A percentile compares a stretch with the other conserved stretches of the same genome.
phyloP scores from a whole-genome alignment of 2,888 invertebrate genomes.

The Tachina grossa region DNA sequence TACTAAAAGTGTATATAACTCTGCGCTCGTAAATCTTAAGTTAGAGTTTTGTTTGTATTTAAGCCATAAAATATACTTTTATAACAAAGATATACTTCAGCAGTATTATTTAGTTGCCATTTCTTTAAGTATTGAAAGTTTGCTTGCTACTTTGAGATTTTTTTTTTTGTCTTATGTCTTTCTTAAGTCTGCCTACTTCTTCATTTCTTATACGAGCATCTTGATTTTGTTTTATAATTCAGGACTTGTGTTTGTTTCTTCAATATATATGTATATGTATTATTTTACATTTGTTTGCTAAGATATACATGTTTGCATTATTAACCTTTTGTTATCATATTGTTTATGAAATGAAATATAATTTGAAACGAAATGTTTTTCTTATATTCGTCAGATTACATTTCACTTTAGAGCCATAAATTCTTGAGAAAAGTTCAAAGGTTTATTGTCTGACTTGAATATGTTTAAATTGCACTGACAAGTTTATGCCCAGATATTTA shows the following conservation, averaged over 20 bases:
- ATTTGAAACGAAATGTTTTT: constrained; percentile 9
- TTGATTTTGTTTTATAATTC: constrained; percentile 34
- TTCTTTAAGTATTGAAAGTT: constrained; percentile 33
- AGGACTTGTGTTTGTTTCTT: constrained; percentile 21
- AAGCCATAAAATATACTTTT: constrained; percentile 47
- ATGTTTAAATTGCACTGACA: no score
- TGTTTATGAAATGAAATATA: constrained; percentile 14
- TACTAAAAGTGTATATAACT: constrained; percentile 38
- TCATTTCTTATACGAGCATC: constrained; percentile 26
- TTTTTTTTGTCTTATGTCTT: no score
- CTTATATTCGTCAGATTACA: background rate
- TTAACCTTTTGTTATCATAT: constrained; percentile 9
- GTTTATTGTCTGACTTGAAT: background rate
- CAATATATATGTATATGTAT: background rate
- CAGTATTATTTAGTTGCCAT: constrained; percentile 20
- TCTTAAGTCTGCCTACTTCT: background rate
- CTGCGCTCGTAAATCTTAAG: constrained; percentile 59
- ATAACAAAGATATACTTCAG: constrained; percentile 26
- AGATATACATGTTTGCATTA: background rate
- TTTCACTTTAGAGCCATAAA: no score
- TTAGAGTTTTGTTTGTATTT: constrained; percentile 52
- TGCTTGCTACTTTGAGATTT: background rate
- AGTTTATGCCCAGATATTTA: background rate
- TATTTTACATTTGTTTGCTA: background rate
- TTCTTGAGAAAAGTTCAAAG: no score